Conservation (phyloP, 2,113 vertebrate genomes). For the Pungitius pungitius region DNA sequence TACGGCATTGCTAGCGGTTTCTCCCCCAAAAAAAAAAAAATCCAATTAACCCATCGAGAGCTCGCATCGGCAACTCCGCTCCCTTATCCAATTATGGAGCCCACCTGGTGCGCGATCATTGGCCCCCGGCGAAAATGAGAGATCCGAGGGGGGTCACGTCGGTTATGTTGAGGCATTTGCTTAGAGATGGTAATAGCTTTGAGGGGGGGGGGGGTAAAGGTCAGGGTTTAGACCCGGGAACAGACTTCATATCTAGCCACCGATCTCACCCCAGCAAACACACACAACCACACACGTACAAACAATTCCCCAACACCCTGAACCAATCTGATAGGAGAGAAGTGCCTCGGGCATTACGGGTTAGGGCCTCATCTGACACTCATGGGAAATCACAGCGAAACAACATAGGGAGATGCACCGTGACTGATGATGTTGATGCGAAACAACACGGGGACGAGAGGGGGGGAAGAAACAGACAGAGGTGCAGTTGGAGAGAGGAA, state of each 20-base stretch:
- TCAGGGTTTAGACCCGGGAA: slow-evolving; percentile 48
- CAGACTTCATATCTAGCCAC: slow-evolving; percentile 39
- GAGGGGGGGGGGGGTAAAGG: slow-evolving; percentile 40
- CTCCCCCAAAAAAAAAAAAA: too few relatives aligned
- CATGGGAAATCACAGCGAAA: slow-evolving; percentile 77
- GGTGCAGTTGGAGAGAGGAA: slow-evolving; percentile 56
- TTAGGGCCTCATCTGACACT: slow-evolving; percentile 69
- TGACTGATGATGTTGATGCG: slow-evolving; percentile 74
- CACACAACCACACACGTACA: slow-evolving; percentile 17
- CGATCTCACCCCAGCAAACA: not conserved
- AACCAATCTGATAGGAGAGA: slow-evolving; percentile 64
- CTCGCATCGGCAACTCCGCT: slow-evolving; percentile 22
- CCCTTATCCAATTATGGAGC: slow-evolving; percentile 26
- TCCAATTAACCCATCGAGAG: slow-evolving; percentile 35
- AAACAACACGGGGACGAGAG: slow-evolving; percentile 55
- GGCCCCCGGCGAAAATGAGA: slow-evolving; percentile 24
- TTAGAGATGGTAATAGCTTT: slow-evolving; percentile 54
- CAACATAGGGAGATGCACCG: slow-evolving; percentile 70
- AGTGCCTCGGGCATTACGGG: slow-evolving; percentile 68
- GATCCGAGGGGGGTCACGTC: slow-evolving; percentile 32
- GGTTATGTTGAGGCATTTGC: slow-evolving; percentile 50
- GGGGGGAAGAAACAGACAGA: slow-evolving; percentile 24
- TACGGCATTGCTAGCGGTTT: not conserved
- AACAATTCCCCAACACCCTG: slow-evolving; percentile 47
- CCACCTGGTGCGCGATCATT: slow-evolving; percentile 54